Percentiles rank a stretch among this genome's conserved stretches.
Evolutionary conservation across 2,888 invertebrate genomes (phyloP).

Genomic region (Agonopterix alstromeriana): DNA sequence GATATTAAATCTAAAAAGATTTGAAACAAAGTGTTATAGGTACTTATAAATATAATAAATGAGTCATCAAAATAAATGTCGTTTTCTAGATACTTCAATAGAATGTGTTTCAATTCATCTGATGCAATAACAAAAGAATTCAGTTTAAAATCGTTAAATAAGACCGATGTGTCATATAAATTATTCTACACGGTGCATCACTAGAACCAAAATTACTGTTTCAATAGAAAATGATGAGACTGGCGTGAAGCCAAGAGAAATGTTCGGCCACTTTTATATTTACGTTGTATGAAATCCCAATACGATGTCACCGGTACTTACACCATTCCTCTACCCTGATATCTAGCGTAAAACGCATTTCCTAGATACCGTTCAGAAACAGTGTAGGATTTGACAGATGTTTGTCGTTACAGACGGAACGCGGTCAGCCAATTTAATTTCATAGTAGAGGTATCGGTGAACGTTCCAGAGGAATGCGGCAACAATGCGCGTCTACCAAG

Average conservation of each 20-base stretch:
- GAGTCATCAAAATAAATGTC: too few relatives aligned
- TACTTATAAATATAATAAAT: too few relatives aligned
- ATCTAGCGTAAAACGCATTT: constrained; percentile 11
- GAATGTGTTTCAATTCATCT: constrained; percentile 5
- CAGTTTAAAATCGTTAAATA: constrained; percentile 4
- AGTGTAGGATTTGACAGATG: constrained; percentile 2
- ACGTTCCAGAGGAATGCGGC: constrained; percentile 15
- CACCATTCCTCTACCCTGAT: neutral
- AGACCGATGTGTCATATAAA: constrained; percentile 17
- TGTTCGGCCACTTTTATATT: constrained; percentile 61
- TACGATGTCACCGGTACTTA: constrained; percentile 15
- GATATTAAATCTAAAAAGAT: constrained; percentile 27
- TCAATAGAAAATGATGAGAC: constrained; percentile 55
- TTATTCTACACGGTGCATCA: constrained; percentile 36
- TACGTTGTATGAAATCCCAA: constrained; percentile 43
- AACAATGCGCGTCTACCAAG: constrained; percentile 19
- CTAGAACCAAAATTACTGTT: constrained; percentile 39
- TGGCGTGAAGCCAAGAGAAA: constrained; percentile 53
- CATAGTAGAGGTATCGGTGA: constrained; percentile 6
- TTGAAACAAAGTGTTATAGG: constrained; percentile 1
- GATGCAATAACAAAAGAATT: constrained; percentile 12
- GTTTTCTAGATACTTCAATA: neutral
- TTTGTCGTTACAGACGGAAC: constrained; percentile 5
- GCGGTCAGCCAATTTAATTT: constrained; percentile 10
- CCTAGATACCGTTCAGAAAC: constrained; percentile 4